These are phyloP conservation scores for Triops longicaudatus DNA, from an alignment of 1,140 invertebrate species.

Conservation along the genomic window DNA sequence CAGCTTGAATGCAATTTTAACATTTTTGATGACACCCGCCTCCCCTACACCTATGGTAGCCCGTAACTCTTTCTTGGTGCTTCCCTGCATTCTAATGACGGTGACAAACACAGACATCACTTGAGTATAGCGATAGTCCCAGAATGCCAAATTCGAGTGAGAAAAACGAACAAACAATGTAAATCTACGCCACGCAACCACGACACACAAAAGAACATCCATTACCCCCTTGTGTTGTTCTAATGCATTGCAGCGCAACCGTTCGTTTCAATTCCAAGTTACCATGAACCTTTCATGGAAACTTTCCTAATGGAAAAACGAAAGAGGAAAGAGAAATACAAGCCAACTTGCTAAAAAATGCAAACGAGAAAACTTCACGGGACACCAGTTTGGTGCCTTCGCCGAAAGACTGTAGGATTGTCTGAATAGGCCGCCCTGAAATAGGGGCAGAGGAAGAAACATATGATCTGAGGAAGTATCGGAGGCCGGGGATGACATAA, in stretches of 20 bases:
- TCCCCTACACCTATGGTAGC: background rate
- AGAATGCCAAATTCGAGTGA: background rate
- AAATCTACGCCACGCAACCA: background rate
- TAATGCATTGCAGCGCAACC: background rate
- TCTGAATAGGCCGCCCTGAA: background rate
- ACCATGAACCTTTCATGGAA: no score
- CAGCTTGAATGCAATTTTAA: background rate
- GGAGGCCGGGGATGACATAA: no score
- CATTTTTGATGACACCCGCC: background rate
- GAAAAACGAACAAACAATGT: background rate
- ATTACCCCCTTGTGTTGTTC: background rate
- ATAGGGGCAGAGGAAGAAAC: background rate
- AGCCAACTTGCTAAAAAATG: background rate
- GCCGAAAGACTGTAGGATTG: background rate
- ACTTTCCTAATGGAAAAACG: no score
- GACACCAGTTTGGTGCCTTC: background rate
- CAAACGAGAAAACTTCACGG: background rate
- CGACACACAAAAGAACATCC: background rate
- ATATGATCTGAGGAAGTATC: no score
- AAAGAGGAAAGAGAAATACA: background rate
- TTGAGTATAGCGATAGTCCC: background rate
- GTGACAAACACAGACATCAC: slow-evolving; percentile 11
- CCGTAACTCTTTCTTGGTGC: background rate
- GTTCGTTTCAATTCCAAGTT: background rate
- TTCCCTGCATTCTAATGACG: background rate